Evolutionary conservation across 2,797 vertebrate species (phyloP).

Genomic region (Darevskia nairensis): DNA sequence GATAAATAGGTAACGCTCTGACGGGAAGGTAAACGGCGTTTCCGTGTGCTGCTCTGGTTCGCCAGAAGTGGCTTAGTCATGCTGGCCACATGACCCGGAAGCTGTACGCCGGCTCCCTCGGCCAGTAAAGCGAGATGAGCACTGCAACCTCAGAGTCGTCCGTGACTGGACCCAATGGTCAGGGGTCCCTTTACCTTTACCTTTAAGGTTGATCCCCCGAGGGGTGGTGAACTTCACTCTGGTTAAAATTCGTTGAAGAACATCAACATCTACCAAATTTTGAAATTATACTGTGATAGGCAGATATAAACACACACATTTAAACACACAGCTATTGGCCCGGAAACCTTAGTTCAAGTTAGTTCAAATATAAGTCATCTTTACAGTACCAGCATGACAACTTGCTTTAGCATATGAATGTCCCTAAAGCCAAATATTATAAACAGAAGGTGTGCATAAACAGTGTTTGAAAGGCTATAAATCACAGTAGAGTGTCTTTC

Average conservation of each 20-base stretch:
- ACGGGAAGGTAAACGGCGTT: too few relatives aligned
- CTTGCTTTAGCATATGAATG: not conserved
- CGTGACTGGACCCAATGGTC: too few relatives aligned
- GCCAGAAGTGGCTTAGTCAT: too few relatives aligned
- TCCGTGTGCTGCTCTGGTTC: too few relatives aligned
- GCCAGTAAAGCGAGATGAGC: too few relatives aligned
- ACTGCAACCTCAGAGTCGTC: too few relatives aligned
- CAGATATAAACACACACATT: not conserved
- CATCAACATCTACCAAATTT: not conserved
- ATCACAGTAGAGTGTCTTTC: not conserved
- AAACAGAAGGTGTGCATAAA: slow-evolving; percentile 1
- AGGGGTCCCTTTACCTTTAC: too few relatives aligned
- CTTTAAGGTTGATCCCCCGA: not conserved
- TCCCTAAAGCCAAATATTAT: not conserved
- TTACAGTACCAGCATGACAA: not conserved
- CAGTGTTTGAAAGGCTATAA: slow-evolving; percentile 1
- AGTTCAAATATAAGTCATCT: not conserved
- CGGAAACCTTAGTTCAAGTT: not conserved
- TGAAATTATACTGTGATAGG: too few relatives aligned
- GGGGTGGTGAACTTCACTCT: not conserved
- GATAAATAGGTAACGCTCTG: too few relatives aligned
- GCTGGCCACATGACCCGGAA: too few relatives aligned
- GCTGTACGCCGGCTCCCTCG: too few relatives aligned
- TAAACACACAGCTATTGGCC: not conserved
- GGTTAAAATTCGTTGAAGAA: not conserved